Conservation (phyloP, 2,113 vertebrate genomes). For the Pseudopipra pipra region DNA sequence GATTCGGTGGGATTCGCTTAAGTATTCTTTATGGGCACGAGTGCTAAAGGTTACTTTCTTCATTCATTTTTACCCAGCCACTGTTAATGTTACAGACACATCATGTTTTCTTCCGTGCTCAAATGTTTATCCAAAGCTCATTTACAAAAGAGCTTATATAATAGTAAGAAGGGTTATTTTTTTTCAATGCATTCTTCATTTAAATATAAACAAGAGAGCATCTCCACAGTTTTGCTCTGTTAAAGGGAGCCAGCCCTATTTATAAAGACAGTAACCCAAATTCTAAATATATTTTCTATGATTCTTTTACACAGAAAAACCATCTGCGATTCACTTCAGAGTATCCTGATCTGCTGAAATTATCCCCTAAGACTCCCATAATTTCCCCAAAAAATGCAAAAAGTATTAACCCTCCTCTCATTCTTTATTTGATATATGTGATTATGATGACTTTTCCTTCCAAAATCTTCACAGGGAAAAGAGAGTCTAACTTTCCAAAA, state of each 20-base stretch:
- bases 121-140: constrained; percentile 74
- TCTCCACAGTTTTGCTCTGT: not conserved
- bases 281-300: constrained; percentile 41
- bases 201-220: constrained; percentile 38
- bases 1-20: constrained; percentile 56
- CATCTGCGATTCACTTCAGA: constrained; percentile 64
- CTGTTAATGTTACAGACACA: constrained; percentile 64
- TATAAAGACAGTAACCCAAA: constrained; percentile 34
- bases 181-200: constrained; percentile 36
- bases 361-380: constrained; percentile 54
- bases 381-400: constrained; percentile 51
- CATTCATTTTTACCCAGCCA: constrained; percentile 67
- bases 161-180: constrained; percentile 22
- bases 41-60: constrained; percentile 67
- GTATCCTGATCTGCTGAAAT: constrained; percentile 69
- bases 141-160: constrained; percentile 70
- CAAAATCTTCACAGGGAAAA: constrained; percentile 53
- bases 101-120: constrained; percentile 65
- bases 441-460: constrained; percentile 45
- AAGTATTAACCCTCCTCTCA: not conserved
- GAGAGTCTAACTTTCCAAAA: constrained; percentile 55
- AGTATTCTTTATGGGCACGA: constrained; percentile 63
- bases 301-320: constrained; percentile 66
- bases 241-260: constrained; percentile 19
- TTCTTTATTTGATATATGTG: constrained; percentile 43